Conservation (phyloP, 2,113 vertebrate genomes). For the Anoplopoma fimbria region DNA sequence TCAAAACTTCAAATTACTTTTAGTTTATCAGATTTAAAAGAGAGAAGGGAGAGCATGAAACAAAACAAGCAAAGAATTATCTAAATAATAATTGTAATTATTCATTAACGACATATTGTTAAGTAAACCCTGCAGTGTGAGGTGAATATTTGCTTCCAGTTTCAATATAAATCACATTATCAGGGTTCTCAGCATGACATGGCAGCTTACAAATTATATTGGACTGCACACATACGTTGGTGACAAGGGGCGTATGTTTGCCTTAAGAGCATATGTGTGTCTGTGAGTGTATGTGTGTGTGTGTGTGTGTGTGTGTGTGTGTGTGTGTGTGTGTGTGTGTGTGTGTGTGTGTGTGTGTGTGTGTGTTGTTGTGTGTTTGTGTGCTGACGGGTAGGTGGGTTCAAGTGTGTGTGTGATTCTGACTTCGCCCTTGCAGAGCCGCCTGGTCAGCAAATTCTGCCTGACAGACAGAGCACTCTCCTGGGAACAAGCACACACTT, state of each 20-base stretch:
- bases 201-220: conserved; percentile 13
- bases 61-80: background rate
- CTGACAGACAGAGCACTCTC: conserved; percentile 65
- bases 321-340: conserved; percentile 5
- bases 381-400: too few species aligned
- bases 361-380: background rate
- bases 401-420: conserved; percentile 19
- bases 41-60: background rate
- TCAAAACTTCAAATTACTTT: background rate
- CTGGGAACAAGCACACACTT: conserved; percentile 34
- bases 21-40: background rate
- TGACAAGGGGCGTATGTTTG: conserved; percentile 46
- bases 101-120: background rate
- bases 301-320: conserved; percentile 6
- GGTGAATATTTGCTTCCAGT: background rate
- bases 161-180: background rate
- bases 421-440: conserved; percentile 67
- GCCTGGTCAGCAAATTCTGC: conserved; percentile 72
- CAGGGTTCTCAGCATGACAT: background rate
- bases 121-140: background rate
- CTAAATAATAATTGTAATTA: background rate
- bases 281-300: conserved; percentile 36
- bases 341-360: conserved; percentile 11
- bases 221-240: conserved; percentile 26
- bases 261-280: conserved; percentile 16